Conservation (phyloP, 2,113 vertebrate species). For the Elgaria multicarinata region DNA sequence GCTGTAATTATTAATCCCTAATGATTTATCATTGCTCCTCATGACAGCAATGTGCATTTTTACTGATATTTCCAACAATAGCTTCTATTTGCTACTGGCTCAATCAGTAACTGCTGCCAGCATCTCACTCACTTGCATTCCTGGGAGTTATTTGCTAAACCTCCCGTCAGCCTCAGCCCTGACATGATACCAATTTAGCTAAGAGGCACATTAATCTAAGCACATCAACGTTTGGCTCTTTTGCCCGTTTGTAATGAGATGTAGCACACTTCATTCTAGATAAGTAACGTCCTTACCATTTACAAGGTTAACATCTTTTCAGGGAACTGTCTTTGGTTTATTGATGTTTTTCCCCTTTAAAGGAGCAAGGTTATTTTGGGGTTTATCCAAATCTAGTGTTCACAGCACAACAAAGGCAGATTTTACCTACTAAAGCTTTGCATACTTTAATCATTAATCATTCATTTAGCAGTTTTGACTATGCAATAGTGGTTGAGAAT, state of each 20-base stretch:
- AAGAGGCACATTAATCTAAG: slow-evolving; percentile 36
- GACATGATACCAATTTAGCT: not conserved
- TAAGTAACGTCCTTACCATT: slow-evolving; percentile 12
- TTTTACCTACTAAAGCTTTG: not conserved
- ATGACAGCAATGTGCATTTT: slow-evolving; percentile 31
- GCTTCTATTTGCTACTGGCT: slow-evolving; percentile 23
- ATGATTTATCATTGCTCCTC: slow-evolving; percentile 45
- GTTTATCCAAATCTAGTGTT: slow-evolving; percentile 20
- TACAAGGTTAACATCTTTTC: slow-evolving; percentile 13
- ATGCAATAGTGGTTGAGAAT: not conserved
- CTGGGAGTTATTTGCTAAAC: slow-evolving; percentile 24
- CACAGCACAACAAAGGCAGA: not conserved
- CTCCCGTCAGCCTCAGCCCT: not conserved
- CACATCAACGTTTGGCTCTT: not conserved
- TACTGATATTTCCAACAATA: slow-evolving; percentile 35
- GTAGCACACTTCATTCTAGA: slow-evolving; percentile 1
- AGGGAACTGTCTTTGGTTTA: slow-evolving; percentile 23
- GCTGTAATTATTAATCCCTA: slow-evolving; percentile 39
- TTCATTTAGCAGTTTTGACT: not conserved
- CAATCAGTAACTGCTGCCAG: slow-evolving; percentile 1
- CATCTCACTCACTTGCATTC: slow-evolving; percentile 2
- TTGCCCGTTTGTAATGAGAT: not conserved
- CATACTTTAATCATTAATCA: not conserved
- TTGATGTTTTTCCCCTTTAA: not conserved
- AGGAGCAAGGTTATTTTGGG: not conserved